These are phyloP conservation scores for Tryphoninae sp. DNA, from an alignment of 2,888 invertebrate genomes.

Conservation along the genomic window DNA sequence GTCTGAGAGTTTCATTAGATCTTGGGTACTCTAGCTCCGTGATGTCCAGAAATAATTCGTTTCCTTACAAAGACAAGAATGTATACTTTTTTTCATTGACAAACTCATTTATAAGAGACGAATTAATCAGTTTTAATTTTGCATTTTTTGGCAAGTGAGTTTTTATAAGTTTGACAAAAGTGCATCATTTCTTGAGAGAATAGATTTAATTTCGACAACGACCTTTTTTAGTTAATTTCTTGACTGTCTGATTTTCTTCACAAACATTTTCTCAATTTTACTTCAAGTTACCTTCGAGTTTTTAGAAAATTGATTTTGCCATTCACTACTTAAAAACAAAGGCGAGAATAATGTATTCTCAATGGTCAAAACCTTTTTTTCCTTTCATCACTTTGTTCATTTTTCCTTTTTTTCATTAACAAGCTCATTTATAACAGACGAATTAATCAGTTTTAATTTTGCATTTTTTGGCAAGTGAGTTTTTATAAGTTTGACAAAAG, in stretches of 20 bases:
- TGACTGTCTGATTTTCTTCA: too few relatives aligned
- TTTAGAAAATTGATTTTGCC: conserved; percentile 41
- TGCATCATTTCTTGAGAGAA: too few relatives aligned
- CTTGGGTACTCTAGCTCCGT: conserved; percentile 82
- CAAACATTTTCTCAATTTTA: conserved; percentile 2
- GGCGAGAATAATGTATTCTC: conserved; percentile 21
- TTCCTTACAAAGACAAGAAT: conserved; percentile 50
- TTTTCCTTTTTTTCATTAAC: conserved; percentile 28
- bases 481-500: too few relatives aligned
- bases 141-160: too few relatives aligned
- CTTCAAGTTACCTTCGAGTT: conserved; percentile 46
- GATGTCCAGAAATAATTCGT: conserved; percentile 66
- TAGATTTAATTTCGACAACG: too few relatives aligned
- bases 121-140: too few relatives aligned
- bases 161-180: too few relatives aligned
- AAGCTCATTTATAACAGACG: too few relatives aligned
- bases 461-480: too few relatives aligned
- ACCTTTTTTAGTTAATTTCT: too few relatives aligned
- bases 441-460: too few relatives aligned
- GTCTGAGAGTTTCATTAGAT: conserved; percentile 77
- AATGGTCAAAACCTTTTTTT: conserved; percentile 38
- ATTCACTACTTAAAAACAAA: conserved; percentile 56
- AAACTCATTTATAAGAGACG: too few relatives aligned
- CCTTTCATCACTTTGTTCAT: conserved; percentile 54
- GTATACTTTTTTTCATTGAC: conserved; percentile 49